A percentile compares a stretch with the other conserved stretches of the same genome.
These are phyloP conservation scores for Spatulosminthurus flaviceps DNA, from an alignment of 2,888 invertebrate species.

Conservation along the genomic window DNA sequence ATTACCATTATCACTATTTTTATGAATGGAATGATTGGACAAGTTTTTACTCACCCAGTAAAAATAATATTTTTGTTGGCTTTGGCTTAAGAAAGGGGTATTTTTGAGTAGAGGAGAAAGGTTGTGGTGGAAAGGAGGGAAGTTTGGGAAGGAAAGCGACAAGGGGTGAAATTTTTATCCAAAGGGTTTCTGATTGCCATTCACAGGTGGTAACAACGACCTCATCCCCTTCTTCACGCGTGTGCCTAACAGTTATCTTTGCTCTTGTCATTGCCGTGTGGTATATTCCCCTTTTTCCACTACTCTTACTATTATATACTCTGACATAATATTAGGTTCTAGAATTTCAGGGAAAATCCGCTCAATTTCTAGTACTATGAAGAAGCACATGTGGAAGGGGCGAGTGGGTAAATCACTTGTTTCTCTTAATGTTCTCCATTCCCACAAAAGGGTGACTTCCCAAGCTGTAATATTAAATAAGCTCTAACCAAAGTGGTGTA, in stretches of 20 bases:
- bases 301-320: too few species aligned
- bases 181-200: constrained; percentile 47
- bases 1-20: too few species aligned
- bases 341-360: background rate
- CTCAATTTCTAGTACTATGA: background rate
- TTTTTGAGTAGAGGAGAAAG: background rate
- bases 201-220: constrained; percentile 62
- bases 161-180: constrained; percentile 62
- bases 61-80: too few species aligned
- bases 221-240: constrained; percentile 53
- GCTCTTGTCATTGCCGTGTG: constrained; percentile 16
- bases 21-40: too few species aligned
- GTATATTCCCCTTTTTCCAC: background rate
- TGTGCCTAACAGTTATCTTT: constrained; percentile 55
- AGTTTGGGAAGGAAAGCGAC: constrained; percentile 46
- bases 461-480: background rate
- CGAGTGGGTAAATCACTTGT: background rate
- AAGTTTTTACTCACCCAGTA: too few species aligned
- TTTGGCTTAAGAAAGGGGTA: constrained; percentile 18
- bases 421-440: background rate
- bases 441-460: background rate
- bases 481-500: background rate
- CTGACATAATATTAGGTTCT: background rate
- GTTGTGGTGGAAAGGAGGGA: background rate
- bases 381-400: constrained; percentile 39